phyloP scores from a whole-genome alignment of 1,140 invertebrate species.

The Caenorhabditis remanei region DNA sequence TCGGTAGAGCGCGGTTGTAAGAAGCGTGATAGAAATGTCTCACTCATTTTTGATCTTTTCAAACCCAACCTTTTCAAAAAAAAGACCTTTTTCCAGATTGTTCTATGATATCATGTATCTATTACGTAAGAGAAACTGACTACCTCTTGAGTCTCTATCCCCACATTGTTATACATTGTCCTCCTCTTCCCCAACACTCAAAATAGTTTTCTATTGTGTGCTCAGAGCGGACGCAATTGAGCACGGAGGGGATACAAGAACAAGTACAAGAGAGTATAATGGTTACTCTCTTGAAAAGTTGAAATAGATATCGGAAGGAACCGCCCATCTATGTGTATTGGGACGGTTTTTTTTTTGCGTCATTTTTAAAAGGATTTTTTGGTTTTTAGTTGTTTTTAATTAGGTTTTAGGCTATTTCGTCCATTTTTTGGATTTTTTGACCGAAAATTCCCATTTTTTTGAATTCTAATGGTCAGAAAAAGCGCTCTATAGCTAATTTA shows the following conservation, averaged over 20 bases:
- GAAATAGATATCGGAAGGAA: too few relatives aligned
- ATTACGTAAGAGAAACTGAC: neutral
- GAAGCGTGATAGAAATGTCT: too few relatives aligned
- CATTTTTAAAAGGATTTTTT: neutral
- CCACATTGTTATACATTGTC: neutral
- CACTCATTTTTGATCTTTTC: neutral
- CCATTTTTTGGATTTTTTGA: too few relatives aligned
- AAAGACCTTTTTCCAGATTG: neutral
- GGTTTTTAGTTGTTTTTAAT: too few relatives aligned
- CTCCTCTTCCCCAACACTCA: neutral
- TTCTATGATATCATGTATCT: constrained; percentile 49
- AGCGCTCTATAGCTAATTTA: too few relatives aligned
- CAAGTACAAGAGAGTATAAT: too few relatives aligned
- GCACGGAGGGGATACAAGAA: neutral
- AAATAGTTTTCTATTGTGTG: neutral
- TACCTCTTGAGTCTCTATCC: neutral
- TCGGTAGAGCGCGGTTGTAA: too few relatives aligned
- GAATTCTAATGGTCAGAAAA: neutral
- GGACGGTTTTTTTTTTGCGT: neutral
- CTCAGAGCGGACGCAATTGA: neutral
- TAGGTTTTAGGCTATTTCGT: too few relatives aligned
- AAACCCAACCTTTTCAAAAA: neutral
- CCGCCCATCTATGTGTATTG: too few relatives aligned
- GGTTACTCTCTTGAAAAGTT: too few relatives aligned
- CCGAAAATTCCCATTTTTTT: too few relatives aligned